Conservation (phyloP, 2,113 vertebrate genomes). For the Phrynosoma blainvillii region DNA sequence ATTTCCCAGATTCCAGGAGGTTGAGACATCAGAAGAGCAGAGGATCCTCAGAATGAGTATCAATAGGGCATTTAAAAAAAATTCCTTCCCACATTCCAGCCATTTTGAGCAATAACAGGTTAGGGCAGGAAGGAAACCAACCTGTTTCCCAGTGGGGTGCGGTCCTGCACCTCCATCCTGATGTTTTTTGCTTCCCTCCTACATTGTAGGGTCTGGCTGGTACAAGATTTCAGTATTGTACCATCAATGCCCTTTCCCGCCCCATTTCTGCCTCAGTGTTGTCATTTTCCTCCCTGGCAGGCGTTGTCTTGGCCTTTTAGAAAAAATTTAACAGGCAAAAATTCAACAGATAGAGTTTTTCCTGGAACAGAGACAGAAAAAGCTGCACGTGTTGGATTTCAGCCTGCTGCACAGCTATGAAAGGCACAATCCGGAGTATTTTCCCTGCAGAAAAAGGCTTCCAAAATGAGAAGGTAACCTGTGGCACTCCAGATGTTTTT, state of each 20-base stretch:
- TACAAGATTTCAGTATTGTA: no score
- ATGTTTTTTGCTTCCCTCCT: not conserved
- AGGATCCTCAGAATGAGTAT: not conserved
- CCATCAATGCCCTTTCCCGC: not conserved
- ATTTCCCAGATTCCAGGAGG: no score
- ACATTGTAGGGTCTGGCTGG: not conserved
- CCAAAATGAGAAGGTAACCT: not conserved
- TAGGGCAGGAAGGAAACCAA: conserved; percentile 2
- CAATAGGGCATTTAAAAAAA: accelerated
- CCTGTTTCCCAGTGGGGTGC: conserved; percentile 14
- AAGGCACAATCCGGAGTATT: no score
- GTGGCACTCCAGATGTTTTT: not conserved
- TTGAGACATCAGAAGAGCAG: no score
- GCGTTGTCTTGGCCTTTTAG: not conserved
- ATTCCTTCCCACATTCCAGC: not conserved
- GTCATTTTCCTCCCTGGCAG: no score
- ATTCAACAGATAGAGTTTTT: not conserved
- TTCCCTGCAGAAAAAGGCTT: not conserved
- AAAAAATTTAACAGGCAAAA: not conserved
- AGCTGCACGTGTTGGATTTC: not conserved
- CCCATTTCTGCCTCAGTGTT: not conserved
- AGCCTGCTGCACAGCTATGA: not conserved
- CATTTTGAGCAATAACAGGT: not conserved
- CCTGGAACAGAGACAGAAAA: not conserved
- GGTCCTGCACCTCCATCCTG: not conserved